A percentile compares a stretch with the other conserved stretches of the same genome.
Evolutionary conservation across 2,888 invertebrate genomes (phyloP).

Genomic region (Cecidostiba fungosa): DNA sequence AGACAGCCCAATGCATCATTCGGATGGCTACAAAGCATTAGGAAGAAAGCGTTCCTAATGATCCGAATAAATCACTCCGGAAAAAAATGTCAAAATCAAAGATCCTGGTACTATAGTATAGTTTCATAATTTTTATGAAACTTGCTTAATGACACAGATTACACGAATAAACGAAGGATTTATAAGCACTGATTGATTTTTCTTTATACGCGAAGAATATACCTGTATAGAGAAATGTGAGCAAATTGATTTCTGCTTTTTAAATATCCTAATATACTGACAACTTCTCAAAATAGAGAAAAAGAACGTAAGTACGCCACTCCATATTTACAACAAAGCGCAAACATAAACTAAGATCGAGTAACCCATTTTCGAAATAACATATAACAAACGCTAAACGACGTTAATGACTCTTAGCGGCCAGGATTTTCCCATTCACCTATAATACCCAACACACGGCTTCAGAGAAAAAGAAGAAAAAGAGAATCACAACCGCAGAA

Average conservation of each 20-base stretch:
- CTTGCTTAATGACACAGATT: neutral
- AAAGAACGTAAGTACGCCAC: neutral
- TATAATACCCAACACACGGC: neutral
- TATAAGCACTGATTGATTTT: no score
- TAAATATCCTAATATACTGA: no score
- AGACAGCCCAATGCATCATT: conserved; percentile 35
- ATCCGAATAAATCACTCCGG: conserved; percentile 29
- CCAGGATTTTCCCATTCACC: conserved; percentile 6
- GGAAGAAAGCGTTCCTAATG: conserved; percentile 47
- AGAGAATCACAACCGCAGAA: neutral
- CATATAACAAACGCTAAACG: neutral
- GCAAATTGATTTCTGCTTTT: no score
- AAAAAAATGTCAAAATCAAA: conserved; percentile 4
- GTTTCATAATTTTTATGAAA: neutral
- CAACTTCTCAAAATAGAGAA: no score
- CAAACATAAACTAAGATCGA: neutral
- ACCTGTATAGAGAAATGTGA: no score
- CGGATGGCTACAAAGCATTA: conserved; percentile 18
- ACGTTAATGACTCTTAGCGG: neutral
- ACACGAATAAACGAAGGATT: neutral
- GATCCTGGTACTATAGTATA: neutral
- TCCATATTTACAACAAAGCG: neutral
- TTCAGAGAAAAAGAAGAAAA: neutral
- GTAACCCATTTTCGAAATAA: neutral
- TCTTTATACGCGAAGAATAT: no score